Evolutionary conservation across 2,888 invertebrate genomes (phyloP).

Genomic region (Spisula subtruncata): DNA sequence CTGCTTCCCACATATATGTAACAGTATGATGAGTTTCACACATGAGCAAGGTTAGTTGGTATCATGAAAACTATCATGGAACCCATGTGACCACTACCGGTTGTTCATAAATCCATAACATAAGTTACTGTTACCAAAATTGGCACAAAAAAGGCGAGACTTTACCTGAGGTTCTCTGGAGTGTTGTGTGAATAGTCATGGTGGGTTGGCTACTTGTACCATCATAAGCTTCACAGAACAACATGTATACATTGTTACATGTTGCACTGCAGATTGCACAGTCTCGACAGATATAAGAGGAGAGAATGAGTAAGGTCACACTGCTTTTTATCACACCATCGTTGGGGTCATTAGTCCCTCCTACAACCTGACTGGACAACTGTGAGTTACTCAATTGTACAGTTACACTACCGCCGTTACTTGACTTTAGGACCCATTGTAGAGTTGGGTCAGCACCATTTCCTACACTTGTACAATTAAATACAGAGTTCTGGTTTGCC

Average conservation of each 20-base stretch:
- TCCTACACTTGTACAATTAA: slow-evolving; percentile 40
- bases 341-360: background rate
- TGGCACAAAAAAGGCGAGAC: no score
- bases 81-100: no score
- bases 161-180: slow-evolving; percentile 9
- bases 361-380: background rate
- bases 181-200: slow-evolving; percentile 1
- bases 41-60: no score
- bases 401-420: background rate
- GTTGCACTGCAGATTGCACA: no score
- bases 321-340: slow-evolving; percentile 48
- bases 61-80: no score
- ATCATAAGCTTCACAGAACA: slow-evolving; percentile 43
- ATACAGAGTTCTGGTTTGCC: slow-evolving; percentile 5
- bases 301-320: background rate
- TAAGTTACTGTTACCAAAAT: no score
- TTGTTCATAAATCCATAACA: no score
- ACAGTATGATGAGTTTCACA: no score
- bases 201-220: background rate
- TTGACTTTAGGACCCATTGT: slow-evolving; percentile 23
- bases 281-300: background rate
- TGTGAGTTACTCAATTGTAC: background rate
- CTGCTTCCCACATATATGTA: no score
- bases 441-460: slow-evolving; percentile 37
- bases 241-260: background rate